A percentile compares a stretch with the other conserved stretches of the same genome.
Conservation (phyloP, 2,888 invertebrate species). For the Chirona hameri region DNA sequence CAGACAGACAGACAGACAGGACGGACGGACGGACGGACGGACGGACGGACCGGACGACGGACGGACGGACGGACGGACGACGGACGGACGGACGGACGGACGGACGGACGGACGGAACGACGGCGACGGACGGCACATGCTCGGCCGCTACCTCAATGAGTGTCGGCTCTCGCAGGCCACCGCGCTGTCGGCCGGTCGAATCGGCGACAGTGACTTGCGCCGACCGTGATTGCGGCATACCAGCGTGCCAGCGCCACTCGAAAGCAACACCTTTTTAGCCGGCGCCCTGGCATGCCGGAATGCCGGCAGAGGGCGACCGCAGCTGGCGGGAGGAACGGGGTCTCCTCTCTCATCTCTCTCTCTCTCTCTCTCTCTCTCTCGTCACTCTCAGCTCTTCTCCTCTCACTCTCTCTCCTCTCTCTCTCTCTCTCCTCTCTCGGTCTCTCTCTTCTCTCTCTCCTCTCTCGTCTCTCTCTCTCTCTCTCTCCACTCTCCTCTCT, state of each 20-base stretch:
- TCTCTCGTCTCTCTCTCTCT: not conserved
- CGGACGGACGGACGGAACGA: no score
- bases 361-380: not conserved
- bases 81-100: not conserved
- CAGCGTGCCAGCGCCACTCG: not conserved
- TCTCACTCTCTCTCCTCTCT: not conserved
- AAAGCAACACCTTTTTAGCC: slow-evolving; percentile 22
- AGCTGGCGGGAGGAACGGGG: not conserved
- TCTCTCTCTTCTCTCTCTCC: not conserved
- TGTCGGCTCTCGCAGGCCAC: not conserved
- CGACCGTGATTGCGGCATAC: slow-evolving; percentile 1
- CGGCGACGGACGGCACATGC: not conserved
- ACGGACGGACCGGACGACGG: no score
- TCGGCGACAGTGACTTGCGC: not conserved
- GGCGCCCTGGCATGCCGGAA: not conserved
- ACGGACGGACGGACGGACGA: no score
- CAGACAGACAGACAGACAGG: no score
- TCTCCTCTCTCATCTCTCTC: not conserved
- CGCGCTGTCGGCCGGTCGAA: not conserved
- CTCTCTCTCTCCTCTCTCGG: not conserved
- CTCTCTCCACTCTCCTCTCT: not conserved
- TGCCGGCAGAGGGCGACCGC: not conserved
- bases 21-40: no score
- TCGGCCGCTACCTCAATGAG: not conserved
- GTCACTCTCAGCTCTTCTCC: not conserved